Evolutionary conservation across 2,113 vertebrate species (phyloP).

Genomic region (Chamaetylas fuelleborni): DNA sequence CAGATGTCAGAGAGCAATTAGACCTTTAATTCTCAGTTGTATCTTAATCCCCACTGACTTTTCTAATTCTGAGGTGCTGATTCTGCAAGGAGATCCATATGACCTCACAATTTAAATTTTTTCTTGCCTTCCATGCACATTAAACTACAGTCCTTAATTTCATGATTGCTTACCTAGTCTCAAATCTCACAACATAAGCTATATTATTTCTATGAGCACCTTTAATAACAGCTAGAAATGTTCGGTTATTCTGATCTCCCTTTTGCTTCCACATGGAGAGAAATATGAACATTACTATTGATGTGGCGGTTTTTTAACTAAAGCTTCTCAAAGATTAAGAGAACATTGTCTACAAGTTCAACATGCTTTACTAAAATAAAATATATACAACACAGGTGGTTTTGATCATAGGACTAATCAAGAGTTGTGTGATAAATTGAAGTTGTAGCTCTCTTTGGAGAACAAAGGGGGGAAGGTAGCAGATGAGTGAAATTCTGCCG

Average conservation of each 20-base stretch:
- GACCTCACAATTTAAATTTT: background rate
- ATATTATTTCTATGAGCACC: background rate
- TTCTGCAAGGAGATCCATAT: background rate
- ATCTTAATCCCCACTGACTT: background rate
- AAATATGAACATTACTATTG: background rate
- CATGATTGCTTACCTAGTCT: background rate
- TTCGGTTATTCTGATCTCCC: background rate
- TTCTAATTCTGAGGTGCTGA: background rate
- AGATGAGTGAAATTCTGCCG: background rate
- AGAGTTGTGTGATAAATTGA: background rate
- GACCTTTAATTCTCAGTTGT: background rate
- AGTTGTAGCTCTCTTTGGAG: background rate
- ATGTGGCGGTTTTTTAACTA: background rate
- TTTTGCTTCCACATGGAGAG: background rate
- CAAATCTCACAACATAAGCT: background rate
- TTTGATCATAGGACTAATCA: background rate
- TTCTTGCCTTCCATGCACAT: background rate
- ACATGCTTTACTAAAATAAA: background rate
- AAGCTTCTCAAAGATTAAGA: background rate
- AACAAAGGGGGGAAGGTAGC: background rate
- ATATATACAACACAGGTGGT: background rate
- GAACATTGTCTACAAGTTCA: background rate
- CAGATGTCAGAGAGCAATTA: background rate
- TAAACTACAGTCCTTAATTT: background rate
- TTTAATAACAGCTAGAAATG: background rate